Evolutionary conservation across 2,888 invertebrate genomes (phyloP).

Genomic region (Nineta flava): DNA sequence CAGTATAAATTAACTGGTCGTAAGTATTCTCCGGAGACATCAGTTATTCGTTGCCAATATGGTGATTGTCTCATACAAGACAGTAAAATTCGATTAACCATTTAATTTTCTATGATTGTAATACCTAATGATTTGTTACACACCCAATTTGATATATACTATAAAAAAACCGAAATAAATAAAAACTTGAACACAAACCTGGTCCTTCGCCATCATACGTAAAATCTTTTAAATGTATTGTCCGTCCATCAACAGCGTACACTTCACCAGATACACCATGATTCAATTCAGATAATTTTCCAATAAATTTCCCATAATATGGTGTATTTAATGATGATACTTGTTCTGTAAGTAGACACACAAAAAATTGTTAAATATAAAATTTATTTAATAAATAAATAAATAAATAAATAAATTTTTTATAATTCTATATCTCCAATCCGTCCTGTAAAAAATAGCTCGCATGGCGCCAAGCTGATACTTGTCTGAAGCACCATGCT

Average conservation of each 20-base stretch:
- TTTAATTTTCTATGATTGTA: too few relatives aligned
- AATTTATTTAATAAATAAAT: background rate
- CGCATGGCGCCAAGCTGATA: too few relatives aligned
- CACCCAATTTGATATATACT: too few relatives aligned
- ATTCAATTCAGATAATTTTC: slow-evolving; percentile 60
- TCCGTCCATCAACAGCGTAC: slow-evolving; percentile 76
- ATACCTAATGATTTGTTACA: too few relatives aligned
- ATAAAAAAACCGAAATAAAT: too few relatives aligned
- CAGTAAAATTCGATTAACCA: too few relatives aligned
- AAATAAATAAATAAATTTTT: background rate
- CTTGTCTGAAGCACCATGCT: too few relatives aligned
- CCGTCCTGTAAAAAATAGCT: too few relatives aligned
- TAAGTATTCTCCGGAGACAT: too few relatives aligned
- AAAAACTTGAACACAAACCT: slow-evolving; percentile 38
- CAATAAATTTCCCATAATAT: slow-evolving; percentile 65
- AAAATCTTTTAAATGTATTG: slow-evolving; percentile 73
- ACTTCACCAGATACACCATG: slow-evolving; percentile 76
- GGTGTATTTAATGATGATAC: slow-evolving; percentile 22
- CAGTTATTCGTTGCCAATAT: too few relatives aligned
- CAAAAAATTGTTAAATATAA: background rate
- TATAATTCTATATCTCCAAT: background rate
- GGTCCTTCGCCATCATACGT: slow-evolving; percentile 85
- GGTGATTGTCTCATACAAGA: too few relatives aligned
- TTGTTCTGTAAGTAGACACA: slow-evolving; percentile 9
- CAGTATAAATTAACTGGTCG: too few relatives aligned